These are phyloP conservation scores for Andrena flavipes DNA, from an alignment of 2,888 invertebrate genomes.

Conservation along the genomic window DNA sequence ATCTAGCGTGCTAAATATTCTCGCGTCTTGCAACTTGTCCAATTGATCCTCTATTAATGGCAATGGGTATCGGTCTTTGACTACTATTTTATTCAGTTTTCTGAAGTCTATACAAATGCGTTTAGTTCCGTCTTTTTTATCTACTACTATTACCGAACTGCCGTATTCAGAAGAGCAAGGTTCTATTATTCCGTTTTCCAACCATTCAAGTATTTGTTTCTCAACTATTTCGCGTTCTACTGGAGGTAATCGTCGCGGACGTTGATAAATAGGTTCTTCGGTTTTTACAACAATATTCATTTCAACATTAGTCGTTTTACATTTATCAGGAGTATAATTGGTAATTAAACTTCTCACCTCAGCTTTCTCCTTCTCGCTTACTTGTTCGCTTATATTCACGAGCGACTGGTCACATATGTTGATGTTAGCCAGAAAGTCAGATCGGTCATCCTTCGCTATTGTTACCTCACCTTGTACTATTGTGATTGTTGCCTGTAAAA, in stretches of 20 bases:
- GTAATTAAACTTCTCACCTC: constrained; percentile 4
- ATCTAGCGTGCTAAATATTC: constrained; percentile 11
- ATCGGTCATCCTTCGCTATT: neutral
- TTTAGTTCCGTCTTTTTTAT: constrained; percentile 6
- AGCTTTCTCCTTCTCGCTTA: neutral
- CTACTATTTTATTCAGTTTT: constrained; percentile 10
- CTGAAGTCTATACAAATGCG: constrained; percentile 29
- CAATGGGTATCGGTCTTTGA: neutral
- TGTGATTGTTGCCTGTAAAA: neutral
- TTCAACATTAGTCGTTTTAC: constrained; percentile 12
- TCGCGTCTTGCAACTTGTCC: constrained; percentile 15
- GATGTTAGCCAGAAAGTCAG: neutral
- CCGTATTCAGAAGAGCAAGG: constrained; percentile 32
- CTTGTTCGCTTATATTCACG: neutral
- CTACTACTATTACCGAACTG: constrained; percentile 13
- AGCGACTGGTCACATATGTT: neutral
- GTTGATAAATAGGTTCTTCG: constrained; percentile 14
- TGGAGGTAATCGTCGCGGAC: constrained; percentile 12
- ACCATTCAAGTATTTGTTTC: constrained; percentile 18
- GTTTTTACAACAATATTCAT: constrained; percentile 18
- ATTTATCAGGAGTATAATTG: constrained; percentile 8
- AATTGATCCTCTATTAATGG: constrained; percentile 22
- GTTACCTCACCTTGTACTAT: neutral
- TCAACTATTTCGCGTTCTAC: constrained; percentile 21
- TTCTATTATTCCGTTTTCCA: constrained; percentile 16